Percentiles rank a stretch among this genome's conserved stretches.
Evolutionary conservation across 30 jellyfish, hydroid and myxozoan genomes (phyloP).

Genomic region (Cassiopea xamachana): DNA sequence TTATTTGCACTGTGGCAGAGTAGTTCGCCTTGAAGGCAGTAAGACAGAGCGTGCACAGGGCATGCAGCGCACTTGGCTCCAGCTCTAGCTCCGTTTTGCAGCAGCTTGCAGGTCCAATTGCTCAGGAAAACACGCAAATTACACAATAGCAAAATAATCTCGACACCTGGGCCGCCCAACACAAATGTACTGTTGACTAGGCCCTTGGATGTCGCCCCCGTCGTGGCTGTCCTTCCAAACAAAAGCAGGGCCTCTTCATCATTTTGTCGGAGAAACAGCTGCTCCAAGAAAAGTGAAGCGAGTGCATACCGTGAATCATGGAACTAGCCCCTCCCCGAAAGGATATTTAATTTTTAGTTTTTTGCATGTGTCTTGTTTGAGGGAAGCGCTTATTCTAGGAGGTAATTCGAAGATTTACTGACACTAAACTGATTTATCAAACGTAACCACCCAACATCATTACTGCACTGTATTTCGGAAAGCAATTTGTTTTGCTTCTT

Average conservation of each 20-base stretch:
- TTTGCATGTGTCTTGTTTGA: no score
- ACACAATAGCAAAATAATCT: conserved; percentile 59
- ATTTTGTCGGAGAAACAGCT: not conserved
- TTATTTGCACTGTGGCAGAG: not conserved
- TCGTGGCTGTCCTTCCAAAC: not conserved
- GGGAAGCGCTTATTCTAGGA: no score
- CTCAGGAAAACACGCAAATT: conserved; percentile 54
- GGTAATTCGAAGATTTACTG: no score
- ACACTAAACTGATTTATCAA: no score
- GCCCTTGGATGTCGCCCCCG: conserved; percentile 40
- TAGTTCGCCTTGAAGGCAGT: not conserved
- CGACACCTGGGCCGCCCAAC: conserved; percentile 51
- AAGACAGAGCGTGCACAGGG: not conserved
- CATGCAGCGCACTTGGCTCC: conserved; percentile 51
- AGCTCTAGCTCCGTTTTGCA: conserved; percentile 63
- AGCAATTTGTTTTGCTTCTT: no score
- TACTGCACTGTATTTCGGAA: no score
- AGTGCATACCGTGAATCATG: not conserved
- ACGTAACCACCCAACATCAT: no score
- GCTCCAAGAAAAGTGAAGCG: not conserved
- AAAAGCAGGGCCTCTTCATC: not conserved
- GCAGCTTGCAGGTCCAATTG: conserved; percentile 72
- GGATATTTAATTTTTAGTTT: no score
- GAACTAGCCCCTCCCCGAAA: not conserved
- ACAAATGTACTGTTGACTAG: conserved; percentile 1